Conservation (phyloP, 2,888 invertebrate genomes). For the Campopleginae sp. region DNA sequence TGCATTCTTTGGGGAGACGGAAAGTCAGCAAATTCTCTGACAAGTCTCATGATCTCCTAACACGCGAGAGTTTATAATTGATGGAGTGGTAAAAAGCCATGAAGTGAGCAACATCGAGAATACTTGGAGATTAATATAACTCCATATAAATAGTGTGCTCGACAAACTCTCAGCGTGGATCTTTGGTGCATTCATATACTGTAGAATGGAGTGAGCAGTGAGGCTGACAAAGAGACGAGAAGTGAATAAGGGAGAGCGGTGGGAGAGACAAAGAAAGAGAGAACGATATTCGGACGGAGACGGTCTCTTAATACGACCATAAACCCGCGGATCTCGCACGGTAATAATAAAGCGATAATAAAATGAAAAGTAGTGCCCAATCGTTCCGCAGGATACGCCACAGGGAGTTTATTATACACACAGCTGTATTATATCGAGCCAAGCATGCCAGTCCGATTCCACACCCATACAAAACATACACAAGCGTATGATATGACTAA, state of each 20-base stretch:
- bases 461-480: slow-evolving; percentile 35
- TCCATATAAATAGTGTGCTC: slow-evolving; percentile 66
- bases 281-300: slow-evolving; percentile 60
- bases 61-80: slow-evolving; percentile 74
- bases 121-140: slow-evolving; percentile 73
- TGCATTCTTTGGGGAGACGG: slow-evolving; percentile 31
- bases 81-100: slow-evolving; percentile 78
- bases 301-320: slow-evolving; percentile 78
- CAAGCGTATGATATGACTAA: slow-evolving; percentile 53
- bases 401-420: slow-evolving; percentile 77
- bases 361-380: slow-evolving; percentile 79
- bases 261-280: slow-evolving; percentile 50
- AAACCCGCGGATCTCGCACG: slow-evolving; percentile 75
- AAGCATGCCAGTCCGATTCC: background rate
- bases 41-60: slow-evolving; percentile 37
- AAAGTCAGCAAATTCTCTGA: slow-evolving; percentile 53
- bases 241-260: slow-evolving; percentile 52
- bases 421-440: slow-evolving; percentile 31
- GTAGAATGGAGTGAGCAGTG: slow-evolving; percentile 1
- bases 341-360: slow-evolving; percentile 82
- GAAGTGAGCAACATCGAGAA: slow-evolving; percentile 65
- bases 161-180: slow-evolving; percentile 49
- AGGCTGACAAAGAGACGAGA: slow-evolving; percentile 38
- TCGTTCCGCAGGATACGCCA: slow-evolving; percentile 76
- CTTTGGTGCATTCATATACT: slow-evolving; percentile 63